Base-by-base conservation (phyloP, 37 sponge, comb jelly and placozoan genomes). In the Crambe crambe region DNA sequence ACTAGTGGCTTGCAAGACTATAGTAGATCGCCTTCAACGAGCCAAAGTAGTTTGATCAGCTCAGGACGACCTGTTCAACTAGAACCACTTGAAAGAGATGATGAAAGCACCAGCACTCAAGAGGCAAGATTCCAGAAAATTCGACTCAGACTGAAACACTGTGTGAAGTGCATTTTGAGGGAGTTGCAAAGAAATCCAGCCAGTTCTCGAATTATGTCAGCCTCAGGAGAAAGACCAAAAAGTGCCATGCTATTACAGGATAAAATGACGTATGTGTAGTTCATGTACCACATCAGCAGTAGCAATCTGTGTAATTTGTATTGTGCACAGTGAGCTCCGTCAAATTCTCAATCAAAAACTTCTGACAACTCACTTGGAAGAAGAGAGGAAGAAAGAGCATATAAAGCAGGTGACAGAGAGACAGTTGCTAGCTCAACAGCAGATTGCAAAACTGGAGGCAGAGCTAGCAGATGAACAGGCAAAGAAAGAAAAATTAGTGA, bases 291-390 rank as follows among this genome's bases (percentile, higher is more conserved):
- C n/a, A n/a, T n/a, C n/a, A n/a, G n/a, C n/a, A n/a, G n/a, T n/a
- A n/a, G n/a, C n/a, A n/a, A n/a, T n/a, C n/a, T n/a, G n/a, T n/a
- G n/a, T n/a, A n/a, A n/a, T n/a, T n/a, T n/a, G n/a, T n/a, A n/a
- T n/a, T n/a, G n/a, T n/a, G n/a, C 57, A n/a, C 57, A 76, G 76
- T 1, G 59, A 76, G n/a, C 62, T 76, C 1, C 76, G 62, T 61
- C 35, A 80, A 2, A 40, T 41, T 21, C 63, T 92, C n/a, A 43
- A 87, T 70, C 90, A 94, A 84, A 82, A 60, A 44, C 81, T 97
- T 25, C 87, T 91, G 15, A 97, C 95, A 9, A 90, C 95, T 3
- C 56, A 82, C 25, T 62, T 77, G 70, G 97, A 97, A 69, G 95
- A 92, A 70, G 85, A 80, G 38, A 92, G 78, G 15, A 77, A 87